Conservation (phyloP, 2,888 invertebrate genomes). For the Ceratothoa steindachneri region DNA sequence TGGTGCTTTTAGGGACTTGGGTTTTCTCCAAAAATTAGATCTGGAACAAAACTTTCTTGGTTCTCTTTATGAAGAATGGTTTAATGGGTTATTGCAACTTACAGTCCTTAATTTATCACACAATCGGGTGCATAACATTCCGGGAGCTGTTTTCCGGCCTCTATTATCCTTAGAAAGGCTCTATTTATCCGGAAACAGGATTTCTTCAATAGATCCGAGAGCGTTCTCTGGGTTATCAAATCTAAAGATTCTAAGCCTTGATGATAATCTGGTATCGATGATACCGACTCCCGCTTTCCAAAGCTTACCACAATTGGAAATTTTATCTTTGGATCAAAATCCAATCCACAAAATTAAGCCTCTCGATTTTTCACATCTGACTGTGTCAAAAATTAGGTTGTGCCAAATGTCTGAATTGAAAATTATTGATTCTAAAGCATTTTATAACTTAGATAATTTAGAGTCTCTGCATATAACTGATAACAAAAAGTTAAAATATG, state of each 20-base stretch:
- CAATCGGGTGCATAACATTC: constrained; percentile 52
- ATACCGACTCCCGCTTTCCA: constrained; percentile 40
- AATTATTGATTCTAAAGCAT: constrained; percentile 53
- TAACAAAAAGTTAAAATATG: background rate
- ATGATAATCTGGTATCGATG: constrained; percentile 47
- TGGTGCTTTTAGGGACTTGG: constrained; percentile 53
- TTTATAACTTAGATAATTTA: constrained; percentile 53
- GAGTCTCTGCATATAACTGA: constrained; percentile 48
- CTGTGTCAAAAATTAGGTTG: constrained; percentile 52
- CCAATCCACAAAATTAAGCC: constrained; percentile 44
- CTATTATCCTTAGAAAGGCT: constrained; percentile 50
- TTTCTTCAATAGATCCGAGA: constrained; percentile 50
- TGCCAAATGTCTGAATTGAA: constrained; percentile 52
- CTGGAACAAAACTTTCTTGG: constrained; percentile 53
- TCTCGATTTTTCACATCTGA: constrained; percentile 50
- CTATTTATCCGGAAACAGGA: constrained; percentile 51
- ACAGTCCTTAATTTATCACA: constrained; percentile 51
- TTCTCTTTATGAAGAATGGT: constrained; percentile 53
- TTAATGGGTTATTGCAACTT: constrained; percentile 52
- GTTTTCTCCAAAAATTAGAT: constrained; percentile 51
- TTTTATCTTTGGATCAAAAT: constrained; percentile 34
- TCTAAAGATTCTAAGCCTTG: constrained; percentile 50
- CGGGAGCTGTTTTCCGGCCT: constrained; percentile 50
- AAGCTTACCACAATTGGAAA: constrained; percentile 26
- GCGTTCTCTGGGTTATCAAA: constrained; percentile 51